Conservation (phyloP, 2,888 invertebrate genomes). For the Tachina lurida region DNA sequence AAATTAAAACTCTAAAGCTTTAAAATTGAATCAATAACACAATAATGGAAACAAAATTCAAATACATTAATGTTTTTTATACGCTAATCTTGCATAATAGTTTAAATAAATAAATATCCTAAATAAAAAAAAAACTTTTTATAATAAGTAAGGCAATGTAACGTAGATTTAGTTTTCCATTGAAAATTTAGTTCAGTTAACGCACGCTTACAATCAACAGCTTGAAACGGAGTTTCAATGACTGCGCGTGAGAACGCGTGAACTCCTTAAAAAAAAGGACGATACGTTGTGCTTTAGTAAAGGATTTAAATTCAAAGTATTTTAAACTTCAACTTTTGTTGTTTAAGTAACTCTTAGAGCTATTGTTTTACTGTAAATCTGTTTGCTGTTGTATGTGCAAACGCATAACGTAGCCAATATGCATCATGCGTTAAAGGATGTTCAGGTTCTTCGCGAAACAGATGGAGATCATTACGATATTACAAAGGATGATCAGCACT, state of each 20-base stretch:
- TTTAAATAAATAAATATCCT: constrained; percentile 53
- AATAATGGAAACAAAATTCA: not conserved
- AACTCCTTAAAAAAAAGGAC: not conserved
- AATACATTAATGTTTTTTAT: not conserved
- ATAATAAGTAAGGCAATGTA: not conserved
- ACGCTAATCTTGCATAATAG: constrained; percentile 49
- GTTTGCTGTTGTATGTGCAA: not conserved
- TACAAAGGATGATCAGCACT: constrained; percentile 75
- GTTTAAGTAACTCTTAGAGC: not conserved
- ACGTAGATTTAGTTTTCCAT: not conserved
- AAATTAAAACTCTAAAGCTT: constrained; percentile 14
- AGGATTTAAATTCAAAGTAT: constrained; percentile 24
- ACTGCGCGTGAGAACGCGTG: not conserved
- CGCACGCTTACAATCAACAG: constrained; percentile 30
- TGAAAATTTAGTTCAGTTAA: constrained; percentile 53
- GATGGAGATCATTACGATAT: constrained; percentile 73
- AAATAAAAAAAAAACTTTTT: not conserved
- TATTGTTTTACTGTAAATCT: not conserved
- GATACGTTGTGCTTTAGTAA: not conserved
- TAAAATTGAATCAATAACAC: constrained; percentile 12
- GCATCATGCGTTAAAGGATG: constrained; percentile 77
- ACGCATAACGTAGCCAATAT: constrained; percentile 62
- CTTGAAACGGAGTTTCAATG: constrained; percentile 22
- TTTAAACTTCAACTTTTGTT: constrained; percentile 1
- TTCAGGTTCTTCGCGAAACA: constrained; percentile 76